phyloP scores from a whole-genome alignment of 2,797 vertebrate genomes.

The Momotus momota region DNA sequence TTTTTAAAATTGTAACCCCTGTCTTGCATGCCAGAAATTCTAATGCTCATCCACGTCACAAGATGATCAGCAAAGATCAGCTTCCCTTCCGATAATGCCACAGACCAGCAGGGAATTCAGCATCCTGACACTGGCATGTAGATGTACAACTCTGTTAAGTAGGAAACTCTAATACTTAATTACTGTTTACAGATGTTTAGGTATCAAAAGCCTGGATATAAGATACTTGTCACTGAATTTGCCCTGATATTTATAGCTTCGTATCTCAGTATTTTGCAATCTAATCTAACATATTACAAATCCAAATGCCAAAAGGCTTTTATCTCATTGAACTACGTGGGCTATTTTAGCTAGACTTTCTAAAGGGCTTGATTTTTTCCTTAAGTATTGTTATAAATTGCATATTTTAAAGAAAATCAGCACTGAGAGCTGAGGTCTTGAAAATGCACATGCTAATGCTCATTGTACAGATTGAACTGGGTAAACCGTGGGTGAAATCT shows the following conservation, averaged over 20 bases:
- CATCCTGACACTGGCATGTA: background rate
- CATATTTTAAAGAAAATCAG: background rate
- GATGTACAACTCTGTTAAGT: conserved; percentile 48
- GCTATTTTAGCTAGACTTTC: background rate
- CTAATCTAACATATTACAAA: background rate
- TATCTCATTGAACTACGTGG: background rate
- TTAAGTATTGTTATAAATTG: background rate
- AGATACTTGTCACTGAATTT: background rate
- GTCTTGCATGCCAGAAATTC: conserved; percentile 40
- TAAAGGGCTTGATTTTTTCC: background rate
- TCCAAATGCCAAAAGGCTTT: background rate
- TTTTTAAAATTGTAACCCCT: conserved; percentile 44
- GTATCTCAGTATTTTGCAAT: background rate
- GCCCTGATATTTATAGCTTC: background rate
- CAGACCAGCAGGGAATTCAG: background rate
- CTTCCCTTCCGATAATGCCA: conserved; percentile 16
- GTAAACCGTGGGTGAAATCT: background rate
- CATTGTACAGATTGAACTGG: background rate
- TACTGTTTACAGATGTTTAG: conserved; percentile 3
- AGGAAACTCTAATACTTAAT: background rate
- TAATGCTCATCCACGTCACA: conserved; percentile 26
- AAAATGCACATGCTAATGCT: background rate
- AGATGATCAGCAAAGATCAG: conserved; percentile 36
- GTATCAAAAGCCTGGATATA: background rate
- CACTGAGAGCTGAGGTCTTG: background rate